Evolutionary conservation across 2,797 vertebrate species (phyloP).

Genomic region (Cirrhinus mrigala): DNA sequence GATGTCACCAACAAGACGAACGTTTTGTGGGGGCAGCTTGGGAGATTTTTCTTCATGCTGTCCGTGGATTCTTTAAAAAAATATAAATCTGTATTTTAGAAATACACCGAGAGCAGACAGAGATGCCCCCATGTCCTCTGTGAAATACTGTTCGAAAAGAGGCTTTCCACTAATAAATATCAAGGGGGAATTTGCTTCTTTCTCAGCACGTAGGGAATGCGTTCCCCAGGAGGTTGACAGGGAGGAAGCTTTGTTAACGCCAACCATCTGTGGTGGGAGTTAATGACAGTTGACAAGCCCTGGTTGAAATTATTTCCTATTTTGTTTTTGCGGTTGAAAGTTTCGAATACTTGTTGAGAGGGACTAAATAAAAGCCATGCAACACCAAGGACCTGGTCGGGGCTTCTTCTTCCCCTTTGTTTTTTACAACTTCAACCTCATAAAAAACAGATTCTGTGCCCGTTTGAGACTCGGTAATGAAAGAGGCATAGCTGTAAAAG

Average conservation of each 20-base stretch:
- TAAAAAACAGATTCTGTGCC: slow-evolving; percentile 59
- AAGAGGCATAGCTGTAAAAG: slow-evolving; percentile 50
- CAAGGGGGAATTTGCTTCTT: slow-evolving; percentile 49
- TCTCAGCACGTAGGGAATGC: slow-evolving; percentile 49
- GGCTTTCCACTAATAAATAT: slow-evolving; percentile 61
- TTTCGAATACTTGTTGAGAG: slow-evolving; percentile 49
- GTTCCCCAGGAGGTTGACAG: slow-evolving; percentile 55
- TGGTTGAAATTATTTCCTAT: slow-evolving; percentile 57
- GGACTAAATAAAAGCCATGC: slow-evolving; percentile 57
- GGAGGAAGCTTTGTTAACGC: slow-evolving; percentile 61
- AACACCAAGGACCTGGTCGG: slow-evolving; percentile 42
- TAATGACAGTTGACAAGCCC: slow-evolving; percentile 42
- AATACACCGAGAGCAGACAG: slow-evolving; percentile 40
- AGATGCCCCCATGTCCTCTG: slow-evolving; percentile 34
- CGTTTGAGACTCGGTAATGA: slow-evolving; percentile 54
- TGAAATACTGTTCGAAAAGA: slow-evolving; percentile 51
- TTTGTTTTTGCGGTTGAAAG: slow-evolving; percentile 56
- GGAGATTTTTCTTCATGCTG: slow-evolving; percentile 18
- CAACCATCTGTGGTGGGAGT: slow-evolving; percentile 64
- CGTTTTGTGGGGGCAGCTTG: slow-evolving; percentile 26
- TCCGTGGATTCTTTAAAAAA: slow-evolving; percentile 31
- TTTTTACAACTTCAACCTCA: slow-evolving; percentile 53
- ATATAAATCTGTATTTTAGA: slow-evolving; percentile 53
- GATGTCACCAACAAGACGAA: slow-evolving; percentile 45
- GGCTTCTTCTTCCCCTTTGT: slow-evolving; percentile 32